A percentile compares a stretch with the other conserved stretches of the same genome.
Conservation (phyloP, 2,113 vertebrate genomes). For the Hassar affinis region DNA sequence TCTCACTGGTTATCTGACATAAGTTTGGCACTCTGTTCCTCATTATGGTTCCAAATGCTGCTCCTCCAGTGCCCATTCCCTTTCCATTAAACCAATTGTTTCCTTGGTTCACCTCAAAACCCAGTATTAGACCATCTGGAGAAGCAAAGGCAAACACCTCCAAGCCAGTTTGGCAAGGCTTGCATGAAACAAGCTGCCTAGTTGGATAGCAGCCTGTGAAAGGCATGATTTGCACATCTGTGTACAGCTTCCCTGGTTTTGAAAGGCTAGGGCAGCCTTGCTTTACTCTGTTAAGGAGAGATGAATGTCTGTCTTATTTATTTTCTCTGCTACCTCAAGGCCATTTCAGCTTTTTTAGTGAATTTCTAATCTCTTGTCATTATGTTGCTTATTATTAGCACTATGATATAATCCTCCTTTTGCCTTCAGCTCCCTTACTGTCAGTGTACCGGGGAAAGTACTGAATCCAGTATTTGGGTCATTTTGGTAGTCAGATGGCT, state of each 20-base stretch:
- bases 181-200: too few species aligned
- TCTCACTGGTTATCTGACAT: constrained; percentile 5
- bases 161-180: too few species aligned
- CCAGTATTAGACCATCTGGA: constrained; percentile 36
- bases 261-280: constrained; percentile 38
- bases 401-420: neutral
- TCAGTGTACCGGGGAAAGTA: constrained; percentile 18
- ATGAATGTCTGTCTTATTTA: constrained; percentile 30
- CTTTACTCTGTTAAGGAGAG: constrained; percentile 1
- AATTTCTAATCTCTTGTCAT: constrained; percentile 3
- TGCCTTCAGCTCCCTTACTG: neutral
- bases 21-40: constrained; percentile 28
- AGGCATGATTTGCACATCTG: too few species aligned
- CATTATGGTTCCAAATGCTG: constrained; percentile 40
- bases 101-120: constrained; percentile 38
- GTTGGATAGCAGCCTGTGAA: too few species aligned
- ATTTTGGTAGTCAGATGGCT: neutral
- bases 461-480: neutral
- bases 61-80: constrained; percentile 22
- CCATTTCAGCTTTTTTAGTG: constrained; percentile 27
- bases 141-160: constrained; percentile 36
- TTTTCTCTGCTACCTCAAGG: constrained; percentile 36
- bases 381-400: too few species aligned
- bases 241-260: constrained; percentile 14
- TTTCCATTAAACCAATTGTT: constrained; percentile 36